Conservation (phyloP, 2,797 vertebrate genomes). For the Oreochromis mossambicus region DNA sequence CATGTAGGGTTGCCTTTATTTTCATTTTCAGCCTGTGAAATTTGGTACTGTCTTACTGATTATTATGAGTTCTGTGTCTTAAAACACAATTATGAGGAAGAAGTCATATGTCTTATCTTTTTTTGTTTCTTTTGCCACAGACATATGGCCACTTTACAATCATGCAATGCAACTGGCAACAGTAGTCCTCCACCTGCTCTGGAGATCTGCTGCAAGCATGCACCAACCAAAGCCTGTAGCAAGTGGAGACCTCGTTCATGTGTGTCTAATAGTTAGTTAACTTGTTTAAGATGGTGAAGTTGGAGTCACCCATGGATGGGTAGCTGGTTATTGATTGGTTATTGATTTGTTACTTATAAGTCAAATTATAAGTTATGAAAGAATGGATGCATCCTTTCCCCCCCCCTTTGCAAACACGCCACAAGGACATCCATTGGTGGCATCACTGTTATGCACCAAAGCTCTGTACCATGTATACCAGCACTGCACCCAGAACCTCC, state of each 20-base stretch:
- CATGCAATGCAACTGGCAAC: background rate
- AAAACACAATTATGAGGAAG: background rate
- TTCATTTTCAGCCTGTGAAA: background rate
- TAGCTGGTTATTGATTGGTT: background rate
- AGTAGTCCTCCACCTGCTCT: background rate
- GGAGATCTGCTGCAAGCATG: background rate
- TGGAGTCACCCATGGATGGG: accelerated
- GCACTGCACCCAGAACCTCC: background rate
- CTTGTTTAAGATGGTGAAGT: background rate
- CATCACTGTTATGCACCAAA: background rate
- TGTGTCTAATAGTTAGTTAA: background rate
- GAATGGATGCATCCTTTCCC: background rate
- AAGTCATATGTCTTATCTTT: background rate
- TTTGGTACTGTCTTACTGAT: background rate
- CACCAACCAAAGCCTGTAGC: background rate
- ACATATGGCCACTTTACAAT: too few relatives aligned
- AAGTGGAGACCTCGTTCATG: background rate
- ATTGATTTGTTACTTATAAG: background rate
- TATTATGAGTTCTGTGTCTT: background rate
- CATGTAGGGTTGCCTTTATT: background rate
- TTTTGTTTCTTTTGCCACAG: background rate
- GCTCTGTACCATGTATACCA: background rate
- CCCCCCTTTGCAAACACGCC: background rate
- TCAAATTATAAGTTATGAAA: background rate
- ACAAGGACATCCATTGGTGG: background rate